Percentiles rank a stretch among this genome's conserved stretches.
phyloP scores from a whole-genome alignment of 2,113 vertebrate genomes.

The Tyto alba region DNA sequence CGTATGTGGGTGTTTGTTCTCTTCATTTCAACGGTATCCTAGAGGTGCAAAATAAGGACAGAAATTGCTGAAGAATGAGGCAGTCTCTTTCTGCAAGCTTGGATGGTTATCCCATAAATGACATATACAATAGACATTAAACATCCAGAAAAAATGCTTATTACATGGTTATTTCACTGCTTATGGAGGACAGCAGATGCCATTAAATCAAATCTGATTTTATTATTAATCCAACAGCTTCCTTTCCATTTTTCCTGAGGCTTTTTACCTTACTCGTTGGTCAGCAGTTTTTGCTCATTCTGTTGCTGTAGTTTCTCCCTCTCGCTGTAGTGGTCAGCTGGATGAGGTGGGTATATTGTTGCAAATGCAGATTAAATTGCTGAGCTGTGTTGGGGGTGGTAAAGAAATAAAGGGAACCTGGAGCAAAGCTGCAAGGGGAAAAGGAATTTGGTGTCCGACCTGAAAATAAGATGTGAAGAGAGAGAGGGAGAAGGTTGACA shows the following conservation, averaged over 20 bases:
- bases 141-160: not conserved
- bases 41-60: slow-evolving; percentile 10
- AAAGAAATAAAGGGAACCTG: not conserved
- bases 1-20: slow-evolving; percentile 10
- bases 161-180: not conserved
- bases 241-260: not conserved
- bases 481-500: not conserved
- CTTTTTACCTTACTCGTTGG: not conserved
- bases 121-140: not conserved
- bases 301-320: not conserved
- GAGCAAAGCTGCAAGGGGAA: not conserved
- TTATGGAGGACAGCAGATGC: not conserved
- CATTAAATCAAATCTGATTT: not conserved
- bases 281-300: not conserved
- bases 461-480: not conserved
- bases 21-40: not conserved
- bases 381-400: not conserved
- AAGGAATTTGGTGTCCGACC: not conserved
- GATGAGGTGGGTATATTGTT: not conserved
- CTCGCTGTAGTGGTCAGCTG: not conserved
- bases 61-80: slow-evolving; percentile 21
- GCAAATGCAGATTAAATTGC: not conserved
- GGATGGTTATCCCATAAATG: not conserved
- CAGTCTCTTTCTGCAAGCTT: not conserved
- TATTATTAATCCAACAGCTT: not conserved